Percentiles rank a stretch among this genome's conserved stretches.
Conservation (phyloP, 2,888 invertebrate species). For the Dione juno region DNA sequence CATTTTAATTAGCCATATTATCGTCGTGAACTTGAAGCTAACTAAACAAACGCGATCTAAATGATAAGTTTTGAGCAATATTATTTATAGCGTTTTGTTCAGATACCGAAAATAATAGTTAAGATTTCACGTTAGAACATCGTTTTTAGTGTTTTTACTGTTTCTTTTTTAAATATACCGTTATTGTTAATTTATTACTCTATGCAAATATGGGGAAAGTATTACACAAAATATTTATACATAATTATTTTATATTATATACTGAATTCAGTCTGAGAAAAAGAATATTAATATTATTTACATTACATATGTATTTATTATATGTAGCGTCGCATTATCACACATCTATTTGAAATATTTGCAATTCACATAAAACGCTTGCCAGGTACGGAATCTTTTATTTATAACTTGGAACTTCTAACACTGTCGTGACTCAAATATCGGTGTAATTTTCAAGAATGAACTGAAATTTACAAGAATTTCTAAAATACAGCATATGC, state of each 20-base stretch:
- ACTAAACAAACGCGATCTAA: constrained; percentile 53
- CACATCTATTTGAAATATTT: constrained; percentile 65
- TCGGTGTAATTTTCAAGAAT: constrained; percentile 13
- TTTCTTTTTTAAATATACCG: neutral
- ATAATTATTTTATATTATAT: neutral
- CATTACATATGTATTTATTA: constrained; percentile 1
- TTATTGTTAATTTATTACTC: neutral
- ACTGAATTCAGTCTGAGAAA: too few species aligned
- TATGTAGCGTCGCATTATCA: constrained; percentile 54
- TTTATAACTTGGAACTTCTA: constrained; percentile 72
- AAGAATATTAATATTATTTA: neutral
- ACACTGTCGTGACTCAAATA: constrained; percentile 25
- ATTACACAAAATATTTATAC: too few species aligned
- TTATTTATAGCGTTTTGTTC: constrained; percentile 7
- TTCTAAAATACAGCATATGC: neutral
- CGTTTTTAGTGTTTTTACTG: neutral
- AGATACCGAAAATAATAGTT: neutral
- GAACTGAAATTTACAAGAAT: neutral
- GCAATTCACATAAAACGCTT: constrained; percentile 77
- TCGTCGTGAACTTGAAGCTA: constrained; percentile 48
- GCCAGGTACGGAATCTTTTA: constrained; percentile 80
- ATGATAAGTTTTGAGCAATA: constrained; percentile 6
- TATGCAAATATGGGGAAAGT: too few species aligned
- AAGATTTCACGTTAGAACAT: neutral
- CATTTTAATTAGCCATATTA: constrained; percentile 63